phyloP scores from a whole-genome alignment of 23 tunicate species.

The Phallusia fumigata region DNA sequence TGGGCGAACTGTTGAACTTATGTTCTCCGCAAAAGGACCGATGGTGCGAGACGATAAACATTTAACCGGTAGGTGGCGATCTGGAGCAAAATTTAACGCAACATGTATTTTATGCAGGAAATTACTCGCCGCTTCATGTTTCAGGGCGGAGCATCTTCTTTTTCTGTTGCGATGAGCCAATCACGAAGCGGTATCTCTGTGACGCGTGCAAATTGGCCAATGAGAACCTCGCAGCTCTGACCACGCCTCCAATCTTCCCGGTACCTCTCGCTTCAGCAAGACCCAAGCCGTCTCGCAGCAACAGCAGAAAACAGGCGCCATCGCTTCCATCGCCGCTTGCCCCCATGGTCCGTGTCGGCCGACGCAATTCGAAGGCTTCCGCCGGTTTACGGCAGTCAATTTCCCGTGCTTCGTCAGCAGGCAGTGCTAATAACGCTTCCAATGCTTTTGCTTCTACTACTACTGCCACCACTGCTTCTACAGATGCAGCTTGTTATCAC shows the following conservation, averaged over 20 bases:
- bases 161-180: conserved; percentile 53
- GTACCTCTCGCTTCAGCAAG: not conserved
- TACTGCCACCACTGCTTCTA: too few relatives aligned
- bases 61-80: conserved; percentile 46
- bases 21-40: conserved; percentile 85
- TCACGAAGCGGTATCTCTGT: conserved; percentile 14
- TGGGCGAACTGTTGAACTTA: conserved; percentile 42
- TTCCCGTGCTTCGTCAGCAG: not conserved
- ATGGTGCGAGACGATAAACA: conserved; percentile 77
- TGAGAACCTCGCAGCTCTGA: not conserved
- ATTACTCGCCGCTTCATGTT: not conserved
- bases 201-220: conserved; percentile 9
- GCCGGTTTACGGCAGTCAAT: not conserved
- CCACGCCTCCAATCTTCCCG: not conserved
- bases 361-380: conserved; percentile 3
- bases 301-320: not conserved
- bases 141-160: conserved; percentile 75
- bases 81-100: not conserved
- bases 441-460: not conserved
- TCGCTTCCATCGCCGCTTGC: conserved; percentile 6
- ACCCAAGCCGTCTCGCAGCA: not conserved
- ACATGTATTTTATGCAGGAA: too few relatives aligned
- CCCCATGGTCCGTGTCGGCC: not conserved
- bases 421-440: not conserved
- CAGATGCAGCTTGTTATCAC: too few relatives aligned